phyloP scores from a whole-genome alignment of 2,113 vertebrate species.

The Phaetusa simplex region DNA sequence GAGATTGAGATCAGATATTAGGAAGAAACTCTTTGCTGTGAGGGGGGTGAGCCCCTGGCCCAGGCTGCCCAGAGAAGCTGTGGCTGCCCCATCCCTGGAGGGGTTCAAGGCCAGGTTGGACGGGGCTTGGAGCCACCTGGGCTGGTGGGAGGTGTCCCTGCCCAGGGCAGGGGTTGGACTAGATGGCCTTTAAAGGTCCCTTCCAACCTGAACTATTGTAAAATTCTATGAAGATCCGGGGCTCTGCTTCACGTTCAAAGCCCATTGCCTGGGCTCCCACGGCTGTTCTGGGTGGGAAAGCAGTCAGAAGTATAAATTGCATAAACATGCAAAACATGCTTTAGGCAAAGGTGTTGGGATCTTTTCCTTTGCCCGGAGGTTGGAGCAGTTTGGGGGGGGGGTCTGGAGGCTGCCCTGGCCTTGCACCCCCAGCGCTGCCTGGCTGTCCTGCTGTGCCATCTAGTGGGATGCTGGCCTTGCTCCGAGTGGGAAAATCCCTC shows the following conservation, averaged over 20 bases:
- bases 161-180: background rate
- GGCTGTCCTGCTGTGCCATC: background rate
- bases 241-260: background rate
- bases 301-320: background rate
- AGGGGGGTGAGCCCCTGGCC: background rate
- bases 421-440: background rate
- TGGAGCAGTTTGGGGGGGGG: background rate
- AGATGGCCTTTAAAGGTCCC: background rate
- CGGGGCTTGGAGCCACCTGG: background rate
- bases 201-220: background rate
- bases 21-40: background rate
- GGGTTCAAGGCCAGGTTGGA: background rate
- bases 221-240: background rate
- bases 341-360: fast-evolving
- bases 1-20: background rate
- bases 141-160: background rate
- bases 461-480: background rate
- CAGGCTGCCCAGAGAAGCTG: background rate
- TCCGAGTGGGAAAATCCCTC: background rate
- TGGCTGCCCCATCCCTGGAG: background rate
- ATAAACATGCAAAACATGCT: background rate
- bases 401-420: background rate
- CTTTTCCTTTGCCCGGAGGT: background rate
- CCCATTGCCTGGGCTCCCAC: fast-evolving
- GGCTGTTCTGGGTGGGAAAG: background rate